Conservation (phyloP, 2,113 vertebrate species). For the Oreocharis arfaki region DNA sequence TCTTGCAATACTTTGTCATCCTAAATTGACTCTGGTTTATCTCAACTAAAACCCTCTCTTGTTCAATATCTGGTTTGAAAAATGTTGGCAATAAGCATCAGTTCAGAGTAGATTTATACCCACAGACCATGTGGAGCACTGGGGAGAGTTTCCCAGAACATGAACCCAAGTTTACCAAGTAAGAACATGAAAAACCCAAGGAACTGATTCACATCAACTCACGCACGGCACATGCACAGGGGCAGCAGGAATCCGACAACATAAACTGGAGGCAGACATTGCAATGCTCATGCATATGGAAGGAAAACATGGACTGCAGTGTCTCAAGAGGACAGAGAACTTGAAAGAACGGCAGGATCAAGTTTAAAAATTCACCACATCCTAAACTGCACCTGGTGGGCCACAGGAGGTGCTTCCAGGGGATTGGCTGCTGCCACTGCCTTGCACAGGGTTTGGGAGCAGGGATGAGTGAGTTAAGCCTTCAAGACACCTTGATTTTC, state of each 20-base stretch:
- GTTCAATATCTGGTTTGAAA: not conserved
- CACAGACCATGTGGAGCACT: not conserved
- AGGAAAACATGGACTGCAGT: not conserved
- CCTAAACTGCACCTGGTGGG: not conserved
- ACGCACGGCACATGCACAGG: not conserved
- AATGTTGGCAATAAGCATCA: not conserved
- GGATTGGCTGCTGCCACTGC: rapidly evolving
- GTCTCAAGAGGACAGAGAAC: not conserved
- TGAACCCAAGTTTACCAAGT: not conserved
- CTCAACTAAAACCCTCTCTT: not conserved
- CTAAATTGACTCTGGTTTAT: not conserved
- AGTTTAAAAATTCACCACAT: not conserved
- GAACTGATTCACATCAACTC: not conserved
- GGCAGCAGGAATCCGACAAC: not conserved
- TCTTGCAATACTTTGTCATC: not conserved
- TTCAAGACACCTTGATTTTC: not conserved
- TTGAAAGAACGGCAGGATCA: not conserved
- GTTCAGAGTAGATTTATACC: not conserved
- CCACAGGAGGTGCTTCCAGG: not conserved
- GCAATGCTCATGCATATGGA: not conserved
- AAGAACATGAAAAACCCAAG: not conserved
- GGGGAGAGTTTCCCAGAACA: not conserved
- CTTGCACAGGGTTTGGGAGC: not conserved
- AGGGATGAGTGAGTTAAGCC: not conserved
- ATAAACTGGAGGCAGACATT: not conserved